These are phyloP conservation scores for Agonopterix heracliana DNA, from an alignment of 2,888 invertebrate genomes.

Conservation along the genomic window DNA sequence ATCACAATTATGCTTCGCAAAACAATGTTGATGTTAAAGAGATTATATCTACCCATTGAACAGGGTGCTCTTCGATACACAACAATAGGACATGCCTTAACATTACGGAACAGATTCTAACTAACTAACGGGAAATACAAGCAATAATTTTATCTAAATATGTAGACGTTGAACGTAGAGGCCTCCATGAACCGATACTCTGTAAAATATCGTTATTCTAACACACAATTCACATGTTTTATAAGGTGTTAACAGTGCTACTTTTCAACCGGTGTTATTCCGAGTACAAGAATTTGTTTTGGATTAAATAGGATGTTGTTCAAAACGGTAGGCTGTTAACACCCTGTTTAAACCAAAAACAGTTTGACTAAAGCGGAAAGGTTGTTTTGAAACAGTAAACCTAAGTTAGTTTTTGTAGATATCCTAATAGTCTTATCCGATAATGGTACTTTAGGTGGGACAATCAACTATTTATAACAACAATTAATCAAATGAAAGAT, in stretches of 20 bases:
- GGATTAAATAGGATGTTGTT: too few relatives aligned
- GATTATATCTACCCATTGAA: slow-evolving; percentile 31
- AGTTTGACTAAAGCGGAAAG: slow-evolving; percentile 20
- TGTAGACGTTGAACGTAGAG: slow-evolving; percentile 37
- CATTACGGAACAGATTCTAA: slow-evolving; percentile 39
- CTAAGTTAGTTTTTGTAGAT: slow-evolving; percentile 20
- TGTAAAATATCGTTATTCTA: slow-evolving; percentile 17
- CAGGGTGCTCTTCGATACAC: slow-evolving; percentile 28
- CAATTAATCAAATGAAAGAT: slow-evolving; percentile 21
- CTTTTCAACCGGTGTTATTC: too few relatives aligned
- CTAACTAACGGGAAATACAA: slow-evolving; percentile 41
- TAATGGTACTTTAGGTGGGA: slow-evolving; percentile 70
- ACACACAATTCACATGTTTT: slow-evolving; percentile 29
- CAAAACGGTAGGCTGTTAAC: too few relatives aligned
- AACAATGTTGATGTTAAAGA: slow-evolving; percentile 59
- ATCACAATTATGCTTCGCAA: slow-evolving; percentile 77
- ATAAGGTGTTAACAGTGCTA: too few relatives aligned
- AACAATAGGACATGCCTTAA: slow-evolving; percentile 42
- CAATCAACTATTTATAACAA: slow-evolving; percentile 38
- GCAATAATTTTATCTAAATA: slow-evolving; percentile 33
- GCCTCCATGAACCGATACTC: slow-evolving; percentile 24
- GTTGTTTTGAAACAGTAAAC: slow-evolving; percentile 16
- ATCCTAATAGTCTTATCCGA: slow-evolving; percentile 41
- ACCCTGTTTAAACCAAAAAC: slow-evolving; percentile 14
- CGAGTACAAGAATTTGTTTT: too few relatives aligned